A percentile compares a stretch with the other conserved stretches of the same genome.
phyloP scores from a whole-genome alignment of 2,113 vertebrate species.

The Sapayoa aenigma region DNA sequence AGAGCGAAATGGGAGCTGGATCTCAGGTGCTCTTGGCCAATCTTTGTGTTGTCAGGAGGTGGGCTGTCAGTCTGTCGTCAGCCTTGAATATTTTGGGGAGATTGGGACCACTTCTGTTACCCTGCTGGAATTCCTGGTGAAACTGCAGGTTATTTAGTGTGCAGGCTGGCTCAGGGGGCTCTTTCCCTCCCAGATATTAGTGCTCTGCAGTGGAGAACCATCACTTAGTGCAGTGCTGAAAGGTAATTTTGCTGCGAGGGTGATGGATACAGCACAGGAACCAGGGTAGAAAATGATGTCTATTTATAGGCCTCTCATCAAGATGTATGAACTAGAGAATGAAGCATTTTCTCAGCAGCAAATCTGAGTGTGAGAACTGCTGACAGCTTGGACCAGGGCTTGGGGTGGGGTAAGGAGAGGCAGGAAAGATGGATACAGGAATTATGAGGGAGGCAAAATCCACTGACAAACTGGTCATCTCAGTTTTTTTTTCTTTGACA shows the following conservation, averaged over 20 bases:
- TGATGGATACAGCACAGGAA: not conserved
- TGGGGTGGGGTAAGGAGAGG: not conserved
- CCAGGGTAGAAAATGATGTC: not conserved
- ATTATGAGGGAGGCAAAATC: not conserved
- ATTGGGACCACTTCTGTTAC: not conserved
- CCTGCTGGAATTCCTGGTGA: not conserved
- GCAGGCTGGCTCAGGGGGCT: not conserved
- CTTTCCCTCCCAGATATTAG: rapidly evolving
- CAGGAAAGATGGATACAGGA: not conserved
- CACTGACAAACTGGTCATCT: not conserved
- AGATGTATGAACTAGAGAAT: not conserved
- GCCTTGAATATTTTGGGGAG: not conserved
- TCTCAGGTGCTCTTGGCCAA: not conserved
- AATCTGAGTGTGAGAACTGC: not conserved
- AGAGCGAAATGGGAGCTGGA: not conserved
- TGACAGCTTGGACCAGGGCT: not conserved
- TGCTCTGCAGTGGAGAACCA: not conserved
- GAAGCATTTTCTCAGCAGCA: not conserved
- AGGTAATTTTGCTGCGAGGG: not conserved
- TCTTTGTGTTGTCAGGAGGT: not conserved
- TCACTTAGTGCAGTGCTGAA: not conserved
- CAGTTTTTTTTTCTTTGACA: not conserved
- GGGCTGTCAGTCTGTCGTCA: not conserved
- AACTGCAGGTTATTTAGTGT: not conserved
- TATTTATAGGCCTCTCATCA: not conserved